phyloP scores from a whole-genome alignment of 1,140 invertebrate species.

The Drosophila auraria region DNA sequence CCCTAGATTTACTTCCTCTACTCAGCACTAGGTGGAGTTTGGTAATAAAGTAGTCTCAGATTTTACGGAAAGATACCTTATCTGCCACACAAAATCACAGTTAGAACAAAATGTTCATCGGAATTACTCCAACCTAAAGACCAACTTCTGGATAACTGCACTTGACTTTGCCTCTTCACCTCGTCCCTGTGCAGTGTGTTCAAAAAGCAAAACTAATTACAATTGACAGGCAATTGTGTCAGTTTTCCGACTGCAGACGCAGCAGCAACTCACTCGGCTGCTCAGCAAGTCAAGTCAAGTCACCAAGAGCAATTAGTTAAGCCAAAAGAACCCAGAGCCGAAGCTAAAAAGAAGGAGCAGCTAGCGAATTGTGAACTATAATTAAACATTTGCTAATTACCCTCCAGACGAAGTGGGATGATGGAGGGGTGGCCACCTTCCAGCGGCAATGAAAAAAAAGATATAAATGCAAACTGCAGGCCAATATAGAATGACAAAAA shows the following conservation, averaged over 20 bases:
- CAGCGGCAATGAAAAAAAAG: conserved; percentile 11
- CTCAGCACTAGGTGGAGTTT: conserved; percentile 41
- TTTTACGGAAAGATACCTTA: neutral
- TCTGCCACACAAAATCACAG: neutral
- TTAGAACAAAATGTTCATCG: neutral
- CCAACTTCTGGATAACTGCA: conserved; percentile 53
- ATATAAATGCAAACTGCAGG: conserved; percentile 35
- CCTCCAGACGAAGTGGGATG: conserved; percentile 8
- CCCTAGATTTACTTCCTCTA: conserved; percentile 7
- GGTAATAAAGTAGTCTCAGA: neutral
- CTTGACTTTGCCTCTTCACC: conserved; percentile 5
- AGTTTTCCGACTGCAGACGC: conserved; percentile 25
- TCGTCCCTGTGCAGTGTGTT: conserved; percentile 32
- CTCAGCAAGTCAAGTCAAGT: conserved; percentile 46
- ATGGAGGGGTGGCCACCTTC: conserved; percentile 42
- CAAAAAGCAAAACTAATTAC: conserved; percentile 83
- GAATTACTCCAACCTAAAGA: conserved; percentile 8
- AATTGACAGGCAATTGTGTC: conserved; percentile 83
- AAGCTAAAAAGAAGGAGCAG: conserved; percentile 53
- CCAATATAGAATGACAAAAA: conserved; percentile 33
- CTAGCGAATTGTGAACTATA: conserved; percentile 72
- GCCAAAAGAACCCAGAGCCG: conserved; percentile 50
- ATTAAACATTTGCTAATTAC: conserved; percentile 82
- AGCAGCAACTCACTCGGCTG: conserved; percentile 36
- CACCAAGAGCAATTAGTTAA: conserved; percentile 75